phyloP scores from a whole-genome alignment of 2,113 vertebrate species.

The Syrrhaptes paradoxus region DNA sequence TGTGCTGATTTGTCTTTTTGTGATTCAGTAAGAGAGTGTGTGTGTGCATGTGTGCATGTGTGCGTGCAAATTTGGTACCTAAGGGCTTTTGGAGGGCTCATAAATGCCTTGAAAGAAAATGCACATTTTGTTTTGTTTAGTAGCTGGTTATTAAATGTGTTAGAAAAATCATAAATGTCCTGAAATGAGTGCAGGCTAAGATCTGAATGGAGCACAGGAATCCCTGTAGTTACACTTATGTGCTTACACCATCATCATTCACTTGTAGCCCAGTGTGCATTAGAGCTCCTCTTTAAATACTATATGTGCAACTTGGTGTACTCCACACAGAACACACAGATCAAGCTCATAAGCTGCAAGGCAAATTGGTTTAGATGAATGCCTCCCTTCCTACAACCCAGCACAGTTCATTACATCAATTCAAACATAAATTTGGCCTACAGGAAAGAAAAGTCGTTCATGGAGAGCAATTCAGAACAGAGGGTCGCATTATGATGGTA shows the following conservation, averaged over 20 bases:
- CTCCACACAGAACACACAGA: not conserved
- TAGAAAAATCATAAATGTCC: not conserved
- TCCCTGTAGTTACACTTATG: not conserved
- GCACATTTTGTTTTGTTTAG: not conserved
- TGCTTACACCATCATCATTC: not conserved
- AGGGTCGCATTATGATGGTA: not conserved
- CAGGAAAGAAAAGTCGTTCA: not conserved
- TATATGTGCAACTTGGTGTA: not conserved
- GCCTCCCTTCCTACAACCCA: not conserved
- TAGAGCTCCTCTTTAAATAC: not conserved
- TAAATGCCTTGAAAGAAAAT: slow-evolving; percentile 24
- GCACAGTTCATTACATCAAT: not conserved
- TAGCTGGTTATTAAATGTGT: not conserved
- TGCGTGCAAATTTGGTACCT: not conserved
- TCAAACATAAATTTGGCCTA: not conserved
- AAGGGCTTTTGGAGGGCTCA: slow-evolving; percentile 9
- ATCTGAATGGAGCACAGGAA: slow-evolving; percentile 16
- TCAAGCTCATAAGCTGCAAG: not conserved
- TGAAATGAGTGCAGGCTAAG: not conserved
- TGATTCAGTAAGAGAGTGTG: not conserved
- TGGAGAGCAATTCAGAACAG: not conserved
- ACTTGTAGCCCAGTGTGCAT: not conserved
- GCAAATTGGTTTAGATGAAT: not conserved
- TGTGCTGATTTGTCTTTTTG: slow-evolving; percentile 27
- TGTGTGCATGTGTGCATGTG: not conserved